Evolutionary conservation across 2,797 vertebrate genomes (phyloP).

Genomic region (Staurois parvus): DNA sequence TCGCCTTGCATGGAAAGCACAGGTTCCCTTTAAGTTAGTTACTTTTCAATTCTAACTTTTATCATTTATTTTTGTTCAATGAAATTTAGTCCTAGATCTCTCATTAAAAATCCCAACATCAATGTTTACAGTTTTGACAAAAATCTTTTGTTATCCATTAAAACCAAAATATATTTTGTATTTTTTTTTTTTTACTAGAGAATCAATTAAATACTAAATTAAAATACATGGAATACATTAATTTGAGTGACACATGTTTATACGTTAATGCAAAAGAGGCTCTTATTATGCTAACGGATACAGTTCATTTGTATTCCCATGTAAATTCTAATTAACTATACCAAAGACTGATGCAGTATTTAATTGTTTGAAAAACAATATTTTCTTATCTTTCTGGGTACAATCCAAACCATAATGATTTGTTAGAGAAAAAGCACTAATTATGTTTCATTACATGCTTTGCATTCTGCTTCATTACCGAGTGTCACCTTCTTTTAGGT

Average conservation of each 20-base stretch:
- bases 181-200: conserved; percentile 17
- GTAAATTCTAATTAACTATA: conserved; percentile 79
- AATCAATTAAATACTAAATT: conserved; percentile 55
- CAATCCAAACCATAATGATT: conserved; percentile 77
- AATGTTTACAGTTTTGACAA: conserved; percentile 19
- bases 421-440: conserved; percentile 76
- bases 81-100: background rate
- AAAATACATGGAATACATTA: conserved; percentile 56
- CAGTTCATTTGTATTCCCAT: conserved; percentile 74
- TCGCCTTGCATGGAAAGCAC: no score
- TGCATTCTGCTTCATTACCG: conserved; percentile 70
- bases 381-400: conserved; percentile 80
- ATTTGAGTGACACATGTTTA: conserved; percentile 60
- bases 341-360: conserved; percentile 71
- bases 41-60: no score
- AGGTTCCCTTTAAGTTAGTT: background rate
- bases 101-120: conserved; percentile 24
- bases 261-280: conserved; percentile 35
- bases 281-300: conserved; percentile 68
- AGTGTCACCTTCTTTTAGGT: conserved; percentile 71
- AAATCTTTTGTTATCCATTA: conserved; percentile 47
- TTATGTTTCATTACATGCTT: conserved; percentile 75
- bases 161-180: conserved; percentile 21
- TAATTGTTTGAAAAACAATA: conserved; percentile 79
- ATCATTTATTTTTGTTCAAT: background rate